Evolutionary conservation across 1,140 invertebrate species (phyloP).

Genomic region (Drosophila watanabei): DNA sequence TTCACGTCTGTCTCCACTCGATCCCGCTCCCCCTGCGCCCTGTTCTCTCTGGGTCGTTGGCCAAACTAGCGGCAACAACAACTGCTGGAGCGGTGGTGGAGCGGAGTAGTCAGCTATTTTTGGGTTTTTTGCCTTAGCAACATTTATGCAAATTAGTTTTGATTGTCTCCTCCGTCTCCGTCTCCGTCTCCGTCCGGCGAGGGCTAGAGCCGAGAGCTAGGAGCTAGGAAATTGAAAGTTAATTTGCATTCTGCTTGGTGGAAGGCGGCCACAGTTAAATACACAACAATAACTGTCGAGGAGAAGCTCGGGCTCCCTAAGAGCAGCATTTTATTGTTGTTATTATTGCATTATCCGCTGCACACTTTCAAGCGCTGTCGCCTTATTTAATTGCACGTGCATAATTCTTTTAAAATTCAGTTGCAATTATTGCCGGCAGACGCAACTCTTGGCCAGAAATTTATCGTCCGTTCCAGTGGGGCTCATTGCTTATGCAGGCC

Average conservation of each 20-base stretch:
- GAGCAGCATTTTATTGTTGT: conserved; percentile 69
- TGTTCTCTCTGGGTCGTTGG: conserved; percentile 63
- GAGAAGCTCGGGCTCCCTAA: conserved; percentile 17
- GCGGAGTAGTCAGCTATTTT: conserved; percentile 51
- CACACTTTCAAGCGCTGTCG: conserved; percentile 55
- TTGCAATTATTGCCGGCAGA: conserved; percentile 64
- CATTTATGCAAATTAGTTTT: conserved; percentile 85
- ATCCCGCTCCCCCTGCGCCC: not conserved
- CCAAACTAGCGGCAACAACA: conserved; percentile 61
- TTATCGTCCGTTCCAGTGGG: conserved; percentile 62
- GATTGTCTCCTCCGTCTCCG: conserved; percentile 71
- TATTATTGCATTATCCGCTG: conserved; percentile 78
- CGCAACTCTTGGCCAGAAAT: conserved; percentile 59
- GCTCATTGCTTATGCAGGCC: conserved; percentile 73
- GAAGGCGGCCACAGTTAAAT: conserved; percentile 71
- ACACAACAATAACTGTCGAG: conserved; percentile 73
- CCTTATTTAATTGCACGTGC: conserved; percentile 81
- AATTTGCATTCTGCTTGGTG: conserved; percentile 76
- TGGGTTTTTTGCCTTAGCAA: conserved; percentile 69
- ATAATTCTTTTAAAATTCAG: conserved; percentile 83
- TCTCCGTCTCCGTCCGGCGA: conserved; percentile 11
- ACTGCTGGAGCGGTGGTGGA: conserved; percentile 3
- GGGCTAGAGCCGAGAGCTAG: not conserved
- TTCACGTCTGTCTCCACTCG: conserved; percentile 55
- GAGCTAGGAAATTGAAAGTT: conserved; percentile 80